Evolutionary conservation across 2,888 invertebrate species (phyloP), one percentile per base, ranked within the genome.

Genomic region (Ceraclea dissimilis): DNA sequence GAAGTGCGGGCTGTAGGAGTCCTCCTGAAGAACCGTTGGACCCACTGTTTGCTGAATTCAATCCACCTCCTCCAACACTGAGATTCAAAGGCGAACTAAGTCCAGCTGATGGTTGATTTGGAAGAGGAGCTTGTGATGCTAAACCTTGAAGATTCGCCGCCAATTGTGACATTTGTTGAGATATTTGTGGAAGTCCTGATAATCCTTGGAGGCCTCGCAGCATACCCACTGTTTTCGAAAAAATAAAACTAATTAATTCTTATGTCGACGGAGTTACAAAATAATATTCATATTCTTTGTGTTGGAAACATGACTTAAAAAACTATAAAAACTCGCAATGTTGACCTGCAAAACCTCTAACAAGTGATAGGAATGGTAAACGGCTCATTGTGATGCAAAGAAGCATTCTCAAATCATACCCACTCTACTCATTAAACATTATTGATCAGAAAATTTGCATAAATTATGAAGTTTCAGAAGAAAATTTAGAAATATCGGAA

Each of bases 71-170:
- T 67, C 85, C 86, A 65, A 90, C 87, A 71, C 89, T 90, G 66
- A 91, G 78, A 74, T 91, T 91, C 65, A 91, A 79, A 31, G 90
- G 90, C 57, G 90, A 87, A 72, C 90, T 87, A 74, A 86, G 86
- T 67, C 87, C 83, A 61, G 79, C 74, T 63, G 82, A 69, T 54
- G 76, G 76, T 65, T 81, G 81, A 62, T 82, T 83, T 66, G 79
- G 69, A 79, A 51, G 79, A 60, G 88, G 79, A 59, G 88, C 86
- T 65, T 90, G 75, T 62, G 85, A 85, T 59, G 88, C 86, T 65
- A 90, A 75, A 67, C 87, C 90, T 74, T 90, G 90, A 59, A 90
- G 81, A 73, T 88, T 90, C 54, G 78, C 77, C 1, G 78, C 78
- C 57, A 78, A 69, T 63, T 78, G 77, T 8, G 75, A 73, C 76